Evolutionary conservation across 30 jellyfish, hydroid and myxozoan genomes (phyloP).

Genomic region (Nemopilema nomurai): DNA sequence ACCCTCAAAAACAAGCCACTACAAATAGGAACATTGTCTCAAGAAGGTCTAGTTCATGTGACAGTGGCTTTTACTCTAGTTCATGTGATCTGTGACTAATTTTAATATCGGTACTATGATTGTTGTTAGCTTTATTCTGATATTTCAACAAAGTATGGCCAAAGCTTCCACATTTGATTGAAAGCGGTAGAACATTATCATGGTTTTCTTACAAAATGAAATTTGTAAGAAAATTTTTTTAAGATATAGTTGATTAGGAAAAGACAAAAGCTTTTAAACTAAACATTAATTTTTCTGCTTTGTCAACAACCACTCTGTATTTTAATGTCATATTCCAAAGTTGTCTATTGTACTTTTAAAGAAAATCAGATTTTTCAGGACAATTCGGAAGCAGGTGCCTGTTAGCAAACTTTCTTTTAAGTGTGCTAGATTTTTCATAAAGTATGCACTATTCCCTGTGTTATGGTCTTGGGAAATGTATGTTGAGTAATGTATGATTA

Average conservation of each 20-base stretch:
- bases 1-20: slow-evolving; percentile 81
- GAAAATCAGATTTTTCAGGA: not conserved
- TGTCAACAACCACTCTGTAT: no score
- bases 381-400: not conserved
- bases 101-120: not conserved
- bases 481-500: not conserved
- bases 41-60: not conserved
- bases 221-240: not conserved
- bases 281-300: no score
- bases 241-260: no score
- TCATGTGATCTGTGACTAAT: not conserved
- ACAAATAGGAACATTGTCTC: slow-evolving; percentile 43
- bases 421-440: not conserved
- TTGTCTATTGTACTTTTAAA: not conserved
- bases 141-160: not conserved
- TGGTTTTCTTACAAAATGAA: not conserved
- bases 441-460: not conserved
- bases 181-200: not conserved
- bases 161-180: not conserved
- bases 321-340: no score
- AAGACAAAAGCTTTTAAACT: no score
- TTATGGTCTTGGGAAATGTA: not conserved
- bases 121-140: not conserved
- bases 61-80: not conserved
- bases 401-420: not conserved